A percentile compares a stretch with the other conserved stretches of the same genome.
Evolutionary conservation across 2,113 vertebrate species (phyloP).

Genomic region (Epinephelus fuscoguttatus): DNA sequence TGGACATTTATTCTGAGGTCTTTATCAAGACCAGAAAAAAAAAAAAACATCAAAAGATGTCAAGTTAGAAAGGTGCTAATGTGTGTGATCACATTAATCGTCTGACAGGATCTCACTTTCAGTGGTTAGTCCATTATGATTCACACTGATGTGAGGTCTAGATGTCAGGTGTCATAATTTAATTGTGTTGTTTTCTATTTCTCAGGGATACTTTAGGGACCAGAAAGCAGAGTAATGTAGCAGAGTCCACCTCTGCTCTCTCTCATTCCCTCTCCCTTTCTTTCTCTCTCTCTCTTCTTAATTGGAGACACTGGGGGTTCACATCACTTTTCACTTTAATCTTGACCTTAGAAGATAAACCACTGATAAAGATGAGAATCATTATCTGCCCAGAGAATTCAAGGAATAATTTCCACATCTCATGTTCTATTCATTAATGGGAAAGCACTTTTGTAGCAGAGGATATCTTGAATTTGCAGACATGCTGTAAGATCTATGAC

Average conservation of each 20-base stretch:
- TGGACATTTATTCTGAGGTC: slow-evolving; percentile 44
- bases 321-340: slow-evolving; percentile 87
- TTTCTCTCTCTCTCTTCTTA: slow-evolving; percentile 72
- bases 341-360: slow-evolving; percentile 87
- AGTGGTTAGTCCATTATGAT: slow-evolving; percentile 85
- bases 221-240: slow-evolving; percentile 73
- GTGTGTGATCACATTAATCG: slow-evolving; percentile 85
- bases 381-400: slow-evolving; percentile 84
- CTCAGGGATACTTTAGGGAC: slow-evolving; percentile 81
- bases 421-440: slow-evolving; percentile 80
- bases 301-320: slow-evolving; percentile 86
- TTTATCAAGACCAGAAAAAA: slow-evolving; percentile 36
- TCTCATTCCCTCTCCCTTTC: slow-evolving; percentile 41
- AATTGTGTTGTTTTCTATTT: slow-evolving; percentile 88
- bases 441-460: slow-evolving; percentile 73
- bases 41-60: slow-evolving; percentile 66
- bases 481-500: slow-evolving; percentile 68
- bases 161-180: slow-evolving; percentile 89
- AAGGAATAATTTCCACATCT: slow-evolving; percentile 79
- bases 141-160: slow-evolving; percentile 84
- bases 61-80: slow-evolving; percentile 79
- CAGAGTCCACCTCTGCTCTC: slow-evolving; percentile 68
- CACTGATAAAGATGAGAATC: slow-evolving; percentile 86
- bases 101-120: slow-evolving; percentile 84
- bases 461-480: slow-evolving; percentile 79